These are phyloP conservation scores for Drosophila sordidula DNA, from an alignment of 2,888 invertebrate species.

Conservation along the genomic window DNA sequence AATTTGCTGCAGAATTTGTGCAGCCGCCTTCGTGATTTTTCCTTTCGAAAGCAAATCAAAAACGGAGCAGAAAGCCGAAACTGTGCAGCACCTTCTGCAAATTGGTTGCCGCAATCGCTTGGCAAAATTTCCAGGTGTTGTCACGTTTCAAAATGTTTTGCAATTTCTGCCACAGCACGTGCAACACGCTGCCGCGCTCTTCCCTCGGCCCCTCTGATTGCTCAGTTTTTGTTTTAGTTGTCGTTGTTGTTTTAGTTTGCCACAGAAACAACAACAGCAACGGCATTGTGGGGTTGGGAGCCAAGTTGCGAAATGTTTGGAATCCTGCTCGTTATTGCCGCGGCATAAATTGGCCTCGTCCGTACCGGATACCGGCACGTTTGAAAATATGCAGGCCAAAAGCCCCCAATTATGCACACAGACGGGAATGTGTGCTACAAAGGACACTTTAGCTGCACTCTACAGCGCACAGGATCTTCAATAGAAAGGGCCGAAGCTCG, in stretches of 20 bases:
- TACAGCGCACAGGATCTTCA: slow-evolving; percentile 6
- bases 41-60: slow-evolving; percentile 17
- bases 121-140: slow-evolving; percentile 49
- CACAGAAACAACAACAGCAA: slow-evolving; percentile 2
- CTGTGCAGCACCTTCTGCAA: slow-evolving; percentile 62
- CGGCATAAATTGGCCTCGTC: slow-evolving; percentile 31
- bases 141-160: slow-evolving; percentile 67
- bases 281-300: slow-evolving; percentile 1
- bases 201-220: slow-evolving; percentile 19
- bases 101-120: slow-evolving; percentile 49
- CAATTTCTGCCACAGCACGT: slow-evolving; percentile 37
- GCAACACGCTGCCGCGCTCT: neutral
- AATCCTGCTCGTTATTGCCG: neutral
- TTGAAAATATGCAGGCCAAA: slow-evolving; percentile 7
- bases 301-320: slow-evolving; percentile 23
- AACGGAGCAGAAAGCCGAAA: slow-evolving; percentile 17
- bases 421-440: slow-evolving; percentile 33
- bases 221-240: slow-evolving; percentile 9
- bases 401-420: slow-evolving; percentile 59
- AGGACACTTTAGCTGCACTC: slow-evolving; percentile 30
- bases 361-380: slow-evolving; percentile 7
- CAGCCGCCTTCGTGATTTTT: slow-evolving; percentile 29
- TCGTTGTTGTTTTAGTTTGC: slow-evolving; percentile 25
- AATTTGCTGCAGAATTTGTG: slow-evolving; percentile 49
- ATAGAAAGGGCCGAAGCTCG: slow-evolving; percentile 11